Evolutionary conservation across 2,113 vertebrate genomes (phyloP).

Genomic region (Cromileptes altivelis): DNA sequence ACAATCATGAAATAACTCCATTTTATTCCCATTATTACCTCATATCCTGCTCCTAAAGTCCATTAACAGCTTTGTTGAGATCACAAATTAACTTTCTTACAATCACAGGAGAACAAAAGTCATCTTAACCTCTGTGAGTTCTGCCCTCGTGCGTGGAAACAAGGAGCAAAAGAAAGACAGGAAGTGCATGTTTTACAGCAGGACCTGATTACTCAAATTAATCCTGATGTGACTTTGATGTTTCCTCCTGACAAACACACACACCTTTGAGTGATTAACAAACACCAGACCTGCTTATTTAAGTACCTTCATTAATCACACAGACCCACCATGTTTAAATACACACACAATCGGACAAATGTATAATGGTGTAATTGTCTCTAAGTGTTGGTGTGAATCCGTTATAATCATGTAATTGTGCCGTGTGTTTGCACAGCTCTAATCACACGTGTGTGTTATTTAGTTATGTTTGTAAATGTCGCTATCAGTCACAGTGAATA

Average conservation of each 20-base stretch:
- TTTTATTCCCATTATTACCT: neutral
- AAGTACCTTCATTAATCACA: slow-evolving; percentile 79
- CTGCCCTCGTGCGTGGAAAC: neutral
- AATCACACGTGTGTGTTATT: slow-evolving; percentile 1
- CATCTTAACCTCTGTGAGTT: neutral
- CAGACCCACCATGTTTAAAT: neutral
- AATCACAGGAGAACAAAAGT: neutral
- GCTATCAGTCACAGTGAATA: neutral
- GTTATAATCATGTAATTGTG: slow-evolving; percentile 6
- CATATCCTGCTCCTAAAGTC: neutral
- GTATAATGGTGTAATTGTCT: slow-evolving; percentile 4
- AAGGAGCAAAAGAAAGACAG: neutral
- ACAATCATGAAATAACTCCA: neutral
- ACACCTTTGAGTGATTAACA: slow-evolving; percentile 72
- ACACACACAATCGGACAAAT: slow-evolving; percentile 24
- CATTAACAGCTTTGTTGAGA: neutral
- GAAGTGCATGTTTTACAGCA: slow-evolving; percentile 33
- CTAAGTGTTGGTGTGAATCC: slow-evolving; percentile 6
- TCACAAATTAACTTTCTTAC: neutral
- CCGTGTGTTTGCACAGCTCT: slow-evolving; percentile 23
- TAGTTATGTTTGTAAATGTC: neutral
- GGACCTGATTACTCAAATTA: slow-evolving; percentile 50
- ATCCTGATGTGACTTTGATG: slow-evolving; percentile 61
- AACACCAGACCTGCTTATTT: slow-evolving; percentile 64
- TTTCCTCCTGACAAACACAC: neutral